Base-by-base conservation (phyloP, 2,888 invertebrate species). In the Cetonia aurata region DNA sequence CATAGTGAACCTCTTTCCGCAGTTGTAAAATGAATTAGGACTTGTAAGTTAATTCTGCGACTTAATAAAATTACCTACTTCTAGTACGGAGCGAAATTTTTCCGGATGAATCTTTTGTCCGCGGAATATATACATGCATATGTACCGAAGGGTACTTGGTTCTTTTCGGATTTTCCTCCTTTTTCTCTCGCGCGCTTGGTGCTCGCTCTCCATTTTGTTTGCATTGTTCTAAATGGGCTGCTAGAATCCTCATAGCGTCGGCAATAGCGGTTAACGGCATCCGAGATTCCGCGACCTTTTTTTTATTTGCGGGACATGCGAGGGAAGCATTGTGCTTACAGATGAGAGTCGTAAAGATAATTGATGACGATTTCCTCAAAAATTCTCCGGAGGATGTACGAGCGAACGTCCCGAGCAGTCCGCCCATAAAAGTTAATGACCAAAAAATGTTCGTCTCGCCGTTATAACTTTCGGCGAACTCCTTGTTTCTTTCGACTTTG, bases 301-400 rank as follows among this genome's bases (percentile, higher is more conserved):
- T 60, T 60, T 25, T 33, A 37, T 46, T 46, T 37, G 37, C 33
- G 15, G 50, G 41, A 52, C 62, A 48, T 65, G 52, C 37, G 37
- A 50, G 62, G 10, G 37, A 50, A 65, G n/a, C 62, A 65, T 50
- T 50, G 62, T 65, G 50, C 50, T 65, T 50, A 37, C 50, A 52
- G 62, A 65, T 37, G 48, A 50, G 62, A 50, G 50, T 65, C 62
- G 62, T 65, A 65, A 65, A 65, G 62, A 50, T 65, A 65, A 65
- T 65, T 65, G 62, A 65, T 65, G 62, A 48, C 41, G 62, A 52
- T 65, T 65, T 65, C 62, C 62, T 65, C 19, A 50, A 50, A 65
- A 65, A 65, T 65, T 52, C 52, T 37, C 37, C 33, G 50, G 41
- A 65, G 62, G 41, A 65, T 52, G 42, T 57, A 60, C 60, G 46